phyloP scores from a whole-genome alignment of 92 coral and sea anemone genomes.

The Siderastrea siderea region DNA sequence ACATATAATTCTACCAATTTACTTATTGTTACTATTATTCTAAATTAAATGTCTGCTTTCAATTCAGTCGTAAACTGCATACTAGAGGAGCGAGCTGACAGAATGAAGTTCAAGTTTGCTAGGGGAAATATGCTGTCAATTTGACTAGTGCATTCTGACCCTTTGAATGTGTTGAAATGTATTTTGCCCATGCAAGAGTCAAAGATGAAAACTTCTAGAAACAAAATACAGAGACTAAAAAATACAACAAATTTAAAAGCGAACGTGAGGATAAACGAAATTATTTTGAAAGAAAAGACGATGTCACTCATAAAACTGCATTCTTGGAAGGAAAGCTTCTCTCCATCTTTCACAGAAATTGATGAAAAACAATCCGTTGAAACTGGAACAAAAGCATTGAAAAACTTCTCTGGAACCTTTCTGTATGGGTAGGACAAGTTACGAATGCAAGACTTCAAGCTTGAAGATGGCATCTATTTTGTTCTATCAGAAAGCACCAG shows the following conservation, averaged over 20 bases:
- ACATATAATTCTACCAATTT: no score
- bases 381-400: constrained; percentile 24
- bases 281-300: neutral
- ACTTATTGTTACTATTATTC: no score
- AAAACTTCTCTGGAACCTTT: constrained; percentile 13
- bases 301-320: constrained; percentile 6
- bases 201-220: neutral
- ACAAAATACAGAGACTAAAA: neutral
- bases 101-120: no score
- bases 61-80: no score
- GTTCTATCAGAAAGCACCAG: constrained; percentile 38
- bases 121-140: no score
- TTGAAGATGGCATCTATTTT: neutral
- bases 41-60: no score
- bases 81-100: no score
- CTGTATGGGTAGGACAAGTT: constrained; percentile 5
- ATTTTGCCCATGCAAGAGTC: no score
- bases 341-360: constrained; percentile 17
- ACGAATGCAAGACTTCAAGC: constrained; percentile 16
- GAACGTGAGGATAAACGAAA: neutral
- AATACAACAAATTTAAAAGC: neutral
- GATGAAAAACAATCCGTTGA: constrained; percentile 21
- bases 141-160: no score
- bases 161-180: no score
- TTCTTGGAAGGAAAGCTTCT: constrained; percentile 30